Base-by-base conservation (phyloP, 1,140 invertebrate genomes). In the Hylyphantes graminicola region DNA sequence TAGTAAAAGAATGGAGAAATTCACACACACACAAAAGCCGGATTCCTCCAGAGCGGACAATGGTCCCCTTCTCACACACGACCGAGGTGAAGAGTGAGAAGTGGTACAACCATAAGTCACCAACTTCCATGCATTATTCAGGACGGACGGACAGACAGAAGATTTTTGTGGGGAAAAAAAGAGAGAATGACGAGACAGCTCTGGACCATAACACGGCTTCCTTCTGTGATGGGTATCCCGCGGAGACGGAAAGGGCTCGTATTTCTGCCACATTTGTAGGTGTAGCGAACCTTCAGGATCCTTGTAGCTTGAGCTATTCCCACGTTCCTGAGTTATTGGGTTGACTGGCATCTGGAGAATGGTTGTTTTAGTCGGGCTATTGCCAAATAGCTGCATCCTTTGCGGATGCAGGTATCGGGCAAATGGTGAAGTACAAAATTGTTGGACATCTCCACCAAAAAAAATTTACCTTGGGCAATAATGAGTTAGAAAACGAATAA, bases 81-180 rank as follows among this genome's bases (percentile, higher is more conserved):
- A 48, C 68, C 63, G 9, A 75, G 80, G 57, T 83, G 80, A 83
- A 74, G 74, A 83, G 80, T 83, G 70, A 75, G 72, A 74, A 70
- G 72, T 61, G 63, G 78, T 80, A 59, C 15, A 21, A 53, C 67
- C 61, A 75, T 83, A 83, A 83, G 80, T 83, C 80, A 83, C 63
- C 80, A 65, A 63, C 70, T 35, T 7, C 10, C 67, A 83, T 83
- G 80, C 72, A 83, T 83, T 83, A 83, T 83, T 83, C 80, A 83
- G 57, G n/a, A 2, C 68, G 72, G 50, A 59, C 21, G 68, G 8
- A 17, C 17, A 35, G 54, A 17, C 72, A 13, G 0, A 12, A 57
- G 72, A 53, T 74, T 53, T 35, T 57, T 51, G 72, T 51, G 48
- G 51, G 13, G 51, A 65, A 50, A 50, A 61, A 55, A n/a, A n/a